Conservation (phyloP, 2,888 invertebrate genomes). For the Drosophila testacea region DNA sequence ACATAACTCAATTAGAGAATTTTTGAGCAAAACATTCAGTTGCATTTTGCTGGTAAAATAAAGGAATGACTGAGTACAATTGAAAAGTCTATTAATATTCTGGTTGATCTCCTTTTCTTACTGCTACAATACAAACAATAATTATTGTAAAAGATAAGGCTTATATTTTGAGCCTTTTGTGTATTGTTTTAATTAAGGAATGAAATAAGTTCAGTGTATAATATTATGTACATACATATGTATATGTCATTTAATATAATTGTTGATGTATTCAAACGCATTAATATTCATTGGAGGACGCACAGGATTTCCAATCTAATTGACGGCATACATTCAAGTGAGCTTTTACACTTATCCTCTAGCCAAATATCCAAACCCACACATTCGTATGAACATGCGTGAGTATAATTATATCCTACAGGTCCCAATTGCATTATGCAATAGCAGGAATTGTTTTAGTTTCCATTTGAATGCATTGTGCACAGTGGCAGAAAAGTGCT, state of each 20-base stretch:
- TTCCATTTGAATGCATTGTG: conserved; percentile 7
- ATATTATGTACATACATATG: too few species aligned
- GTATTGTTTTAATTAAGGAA: neutral
- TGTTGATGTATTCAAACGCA: conserved; percentile 5
- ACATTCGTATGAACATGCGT: neutral
- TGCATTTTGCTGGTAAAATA: neutral
- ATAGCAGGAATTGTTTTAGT: conserved; percentile 5
- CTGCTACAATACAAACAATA: neutral
- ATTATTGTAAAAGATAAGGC: neutral
- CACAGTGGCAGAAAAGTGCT: conserved; percentile 15
- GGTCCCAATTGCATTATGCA: conserved; percentile 9
- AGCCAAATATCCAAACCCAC: neutral
- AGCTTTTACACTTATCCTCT: neutral
- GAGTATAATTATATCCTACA: conserved; percentile 1
- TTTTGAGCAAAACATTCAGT: neutral
- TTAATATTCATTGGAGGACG: conserved; percentile 18
- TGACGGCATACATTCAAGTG: conserved; percentile 14
- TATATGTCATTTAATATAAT: neutral
- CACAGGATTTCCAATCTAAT: conserved; percentile 30
- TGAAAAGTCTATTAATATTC: neutral
- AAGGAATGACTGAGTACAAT: neutral
- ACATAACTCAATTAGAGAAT: neutral
- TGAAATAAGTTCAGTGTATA: neutral
- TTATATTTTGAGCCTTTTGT: neutral
- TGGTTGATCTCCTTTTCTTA: neutral